Evolutionary conservation across 1,140 invertebrate genomes (phyloP).

Genomic region (Gonioctena quinquepunctata): DNA sequence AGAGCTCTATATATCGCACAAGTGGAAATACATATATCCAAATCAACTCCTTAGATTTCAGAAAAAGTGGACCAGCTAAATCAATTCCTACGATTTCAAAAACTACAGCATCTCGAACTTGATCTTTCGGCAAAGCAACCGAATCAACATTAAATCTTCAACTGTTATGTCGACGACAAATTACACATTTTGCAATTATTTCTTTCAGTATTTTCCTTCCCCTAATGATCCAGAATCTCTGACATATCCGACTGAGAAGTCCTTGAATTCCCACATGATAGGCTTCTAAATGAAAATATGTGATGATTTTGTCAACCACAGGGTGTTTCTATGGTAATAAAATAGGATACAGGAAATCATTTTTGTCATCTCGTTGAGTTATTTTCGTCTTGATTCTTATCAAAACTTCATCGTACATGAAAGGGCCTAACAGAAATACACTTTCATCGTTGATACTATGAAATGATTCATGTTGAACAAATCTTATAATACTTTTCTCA

Average conservation of each 20-base stretch:
- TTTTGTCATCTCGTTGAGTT: background rate
- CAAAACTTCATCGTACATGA: background rate
- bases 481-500: background rate
- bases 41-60: background rate
- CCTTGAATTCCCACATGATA: background rate
- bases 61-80: background rate
- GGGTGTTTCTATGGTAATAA: background rate
- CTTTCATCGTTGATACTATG: background rate
- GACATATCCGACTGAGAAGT: background rate
- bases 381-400: background rate
- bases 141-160: background rate
- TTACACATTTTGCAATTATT: background rate
- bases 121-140: background rate
- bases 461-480: background rate
- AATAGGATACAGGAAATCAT: background rate
- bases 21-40: background rate
- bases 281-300: background rate
- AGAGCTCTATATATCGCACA: background rate
- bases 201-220: background rate
- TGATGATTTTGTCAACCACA: background rate
- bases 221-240: background rate
- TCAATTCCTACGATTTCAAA: background rate
- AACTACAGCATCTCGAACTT: background rate
- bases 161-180: background rate
- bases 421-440: background rate